A percentile compares a stretch with the other conserved stretches of the same genome.
Evolutionary conservation across 1,140 invertebrate species (phyloP).

Genomic region (Caenorhabditis brenneri): DNA sequence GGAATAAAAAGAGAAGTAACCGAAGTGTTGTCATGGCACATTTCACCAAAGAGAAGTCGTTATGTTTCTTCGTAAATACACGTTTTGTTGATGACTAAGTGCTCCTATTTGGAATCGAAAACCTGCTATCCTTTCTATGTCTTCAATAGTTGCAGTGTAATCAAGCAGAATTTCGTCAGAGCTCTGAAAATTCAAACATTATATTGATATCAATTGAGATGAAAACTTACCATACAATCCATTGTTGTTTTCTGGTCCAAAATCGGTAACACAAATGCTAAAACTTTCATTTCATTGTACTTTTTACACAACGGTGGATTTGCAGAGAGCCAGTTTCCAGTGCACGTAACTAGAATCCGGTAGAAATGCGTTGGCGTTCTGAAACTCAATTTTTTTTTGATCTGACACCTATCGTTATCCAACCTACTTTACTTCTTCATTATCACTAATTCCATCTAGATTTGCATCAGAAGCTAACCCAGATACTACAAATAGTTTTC

Average conservation of each 20-base stretch:
- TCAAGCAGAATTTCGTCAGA: slow-evolving; percentile 4
- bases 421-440: background rate
- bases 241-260: background rate
- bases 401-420: background rate
- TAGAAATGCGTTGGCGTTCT: background rate
- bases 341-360: slow-evolving; percentile 3
- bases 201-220: background rate
- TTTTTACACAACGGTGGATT: slow-evolving; percentile 1
- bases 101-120: slow-evolving; percentile 7
- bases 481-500: background rate
- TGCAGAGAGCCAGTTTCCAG: background rate
- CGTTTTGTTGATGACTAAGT: slow-evolving; percentile 16
- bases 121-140: background rate
- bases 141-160: background rate
- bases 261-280: slow-evolving; percentile 11
- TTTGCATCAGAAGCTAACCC: background rate
- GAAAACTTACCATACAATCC: slow-evolving; percentile 7
- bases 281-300: background rate
- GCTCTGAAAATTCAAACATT: background rate
- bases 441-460: background rate
- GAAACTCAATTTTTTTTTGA: too few relatives aligned
- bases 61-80: slow-evolving; percentile 4
- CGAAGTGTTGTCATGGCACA: background rate
- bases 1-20: background rate
- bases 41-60: background rate